Conservation (phyloP, 2,113 vertebrate genomes). For the Platysteira castanea region DNA sequence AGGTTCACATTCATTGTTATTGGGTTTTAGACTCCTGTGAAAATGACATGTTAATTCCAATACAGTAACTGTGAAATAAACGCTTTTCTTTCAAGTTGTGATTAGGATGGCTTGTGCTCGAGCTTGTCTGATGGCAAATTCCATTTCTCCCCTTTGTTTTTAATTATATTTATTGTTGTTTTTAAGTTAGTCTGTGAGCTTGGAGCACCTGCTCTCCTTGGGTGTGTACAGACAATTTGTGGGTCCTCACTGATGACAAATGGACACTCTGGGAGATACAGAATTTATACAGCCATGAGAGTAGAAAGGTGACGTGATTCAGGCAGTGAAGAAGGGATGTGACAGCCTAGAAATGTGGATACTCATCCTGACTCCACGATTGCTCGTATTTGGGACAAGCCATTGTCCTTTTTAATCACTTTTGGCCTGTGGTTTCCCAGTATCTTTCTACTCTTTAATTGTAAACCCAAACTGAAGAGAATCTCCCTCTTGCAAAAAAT, state of each 20-base stretch:
- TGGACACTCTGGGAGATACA: not conserved
- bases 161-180: not conserved
- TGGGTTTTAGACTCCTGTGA: constrained; percentile 9
- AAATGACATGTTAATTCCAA: constrained; percentile 29
- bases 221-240: not conserved
- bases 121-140: not conserved
- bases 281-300: not conserved
- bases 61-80: not conserved
- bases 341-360: not conserved
- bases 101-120: constrained; percentile 9
- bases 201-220: not conserved
- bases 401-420: not conserved
- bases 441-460: not conserved
- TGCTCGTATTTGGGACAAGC: not conserved
- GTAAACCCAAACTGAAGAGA: not conserved
- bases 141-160: not conserved
- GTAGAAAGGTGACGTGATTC: not conserved
- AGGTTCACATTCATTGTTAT: not conserved
- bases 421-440: not conserved
- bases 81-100: not conserved
- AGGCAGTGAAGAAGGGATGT: not conserved
- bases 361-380: not conserved
- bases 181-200: not conserved
- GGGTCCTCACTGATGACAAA: not conserved
- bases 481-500: not conserved